Evolutionary conservation across 2,888 invertebrate genomes (phyloP).

Genomic region (Cataglyphis albicans): DNA sequence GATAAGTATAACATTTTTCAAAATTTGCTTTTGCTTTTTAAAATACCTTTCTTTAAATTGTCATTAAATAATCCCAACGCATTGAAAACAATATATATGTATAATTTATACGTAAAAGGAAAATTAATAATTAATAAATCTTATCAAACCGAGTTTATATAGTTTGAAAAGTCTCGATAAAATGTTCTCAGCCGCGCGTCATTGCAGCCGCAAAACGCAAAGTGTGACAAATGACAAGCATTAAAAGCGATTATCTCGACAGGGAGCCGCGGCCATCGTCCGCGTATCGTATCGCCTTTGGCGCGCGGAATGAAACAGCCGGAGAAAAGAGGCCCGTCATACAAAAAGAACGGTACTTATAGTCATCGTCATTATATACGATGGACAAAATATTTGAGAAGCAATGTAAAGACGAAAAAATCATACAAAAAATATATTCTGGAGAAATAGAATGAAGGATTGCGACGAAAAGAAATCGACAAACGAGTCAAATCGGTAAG

Average conservation of each 20-base stretch:
- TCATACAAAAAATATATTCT: neutral
- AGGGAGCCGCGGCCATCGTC: slow-evolving; percentile 62
- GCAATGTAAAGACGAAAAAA: slow-evolving; percentile 11
- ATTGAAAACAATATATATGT: neutral
- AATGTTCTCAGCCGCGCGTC: neutral
- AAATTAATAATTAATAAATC: neutral
- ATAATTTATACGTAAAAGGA: neutral
- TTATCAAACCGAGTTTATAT: neutral
- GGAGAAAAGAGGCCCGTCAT: neutral
- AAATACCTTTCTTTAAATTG: neutral
- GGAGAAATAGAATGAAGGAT: neutral
- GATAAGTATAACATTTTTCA: neutral
- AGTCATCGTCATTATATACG: slow-evolving; percentile 69
- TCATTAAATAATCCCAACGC: neutral
- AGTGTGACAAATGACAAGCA: slow-evolving; percentile 68
- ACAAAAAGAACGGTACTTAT: slow-evolving; percentile 57
- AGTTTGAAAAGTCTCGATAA: slow-evolving; percentile 11
- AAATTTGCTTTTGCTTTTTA: neutral
- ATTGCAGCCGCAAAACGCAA: slow-evolving; percentile 44
- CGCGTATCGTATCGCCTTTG: slow-evolving; percentile 48
- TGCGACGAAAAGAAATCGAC: neutral
- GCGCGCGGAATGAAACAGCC: slow-evolving; percentile 7
- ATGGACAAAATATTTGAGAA: slow-evolving; percentile 65
- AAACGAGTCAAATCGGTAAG: slow-evolving; percentile 16
- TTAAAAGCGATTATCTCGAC: slow-evolving; percentile 68